Evolutionary conservation across 2,888 invertebrate genomes (phyloP), one percentile per base, ranked within the genome.

Genomic region (Cataglyphis cursor): DNA sequence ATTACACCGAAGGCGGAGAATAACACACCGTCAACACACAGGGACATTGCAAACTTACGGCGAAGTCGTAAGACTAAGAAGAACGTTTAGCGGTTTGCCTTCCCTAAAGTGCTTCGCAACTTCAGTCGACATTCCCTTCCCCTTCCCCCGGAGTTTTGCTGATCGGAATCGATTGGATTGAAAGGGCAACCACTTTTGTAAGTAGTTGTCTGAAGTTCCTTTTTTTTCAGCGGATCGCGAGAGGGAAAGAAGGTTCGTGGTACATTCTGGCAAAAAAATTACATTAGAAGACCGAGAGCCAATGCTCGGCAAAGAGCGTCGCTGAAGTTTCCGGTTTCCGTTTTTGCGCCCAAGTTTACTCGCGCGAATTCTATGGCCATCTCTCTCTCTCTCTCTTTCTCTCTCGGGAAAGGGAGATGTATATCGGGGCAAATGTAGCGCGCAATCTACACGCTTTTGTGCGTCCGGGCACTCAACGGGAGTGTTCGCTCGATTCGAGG

Each of bases 391-490:
- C 31, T 35, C 6, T 0, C 12, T 6, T 12, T 8, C 21, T n/a
- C 8, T 61, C 8, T 15, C 24, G n/a, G 3, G 3, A 6, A 51
- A n/a, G 8, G n/a, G 18, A 8, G 21, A 21, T 28, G 24, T 28
- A 24, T 4, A 51, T 48, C 68, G 35, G 54, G 31, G 31, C 24
- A 68, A 78, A 78, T 70, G 70, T 70, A 70, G 59, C 78, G 59
- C 66, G 78, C 78, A 80, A 80, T 80, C 78, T 80, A 59, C 59
- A 68, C 59, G 70, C 70, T 80, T 80, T 70, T 80, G 70, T 80
- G 44, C 59, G 44, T 24, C 28, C 57, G 21, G 41, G 66, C 4
- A 44, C 44, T 68, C 68, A 35, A 15, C 18, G 64, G 64, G 48
- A 48, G 48, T 6, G 51, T 51, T 38, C 18, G 18, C 51, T 51